These are phyloP conservation scores for Pterocles orientalis DNA, from an alignment of 2,113 vertebrate species.

Conservation along the genomic window DNA sequence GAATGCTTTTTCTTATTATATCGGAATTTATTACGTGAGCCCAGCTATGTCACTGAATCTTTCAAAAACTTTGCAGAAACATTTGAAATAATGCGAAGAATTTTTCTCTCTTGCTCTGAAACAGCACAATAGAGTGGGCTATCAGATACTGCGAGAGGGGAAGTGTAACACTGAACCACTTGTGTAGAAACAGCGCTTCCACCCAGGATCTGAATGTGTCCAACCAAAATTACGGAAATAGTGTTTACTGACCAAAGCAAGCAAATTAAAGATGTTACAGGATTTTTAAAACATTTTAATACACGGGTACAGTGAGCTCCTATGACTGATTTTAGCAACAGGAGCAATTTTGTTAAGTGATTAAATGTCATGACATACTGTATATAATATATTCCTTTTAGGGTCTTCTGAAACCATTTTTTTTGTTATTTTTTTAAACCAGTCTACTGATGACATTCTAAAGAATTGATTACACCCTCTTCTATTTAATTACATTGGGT, in stretches of 20 bases:
- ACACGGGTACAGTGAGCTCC: neutral
- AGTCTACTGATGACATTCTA: neutral
- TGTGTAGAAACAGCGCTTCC: neutral
- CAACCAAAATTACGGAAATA: neutral
- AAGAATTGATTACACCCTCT: neutral
- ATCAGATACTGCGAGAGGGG: neutral
- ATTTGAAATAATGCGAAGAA: neutral
- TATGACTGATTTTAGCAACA: neutral
- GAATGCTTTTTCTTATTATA: constrained; percentile 43
- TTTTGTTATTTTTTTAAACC: neutral
- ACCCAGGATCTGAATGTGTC: neutral
- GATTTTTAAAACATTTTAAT: neutral
- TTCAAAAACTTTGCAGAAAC: constrained; percentile 57
- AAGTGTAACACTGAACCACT: neutral
- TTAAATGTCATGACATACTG: constrained; percentile 1
- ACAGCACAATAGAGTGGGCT: constrained; percentile 37
- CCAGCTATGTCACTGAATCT: constrained; percentile 20
- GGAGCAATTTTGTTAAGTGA: neutral
- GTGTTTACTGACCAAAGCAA: neutral
- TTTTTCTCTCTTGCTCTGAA: constrained; percentile 41
- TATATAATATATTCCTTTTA: neutral
- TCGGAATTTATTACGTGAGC: constrained; percentile 13
- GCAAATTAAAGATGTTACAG: neutral
- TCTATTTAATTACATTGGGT: neutral
- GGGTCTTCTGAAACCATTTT: neutral